Base-by-base conservation (phyloP, 1,140 invertebrate genomes). In the Homarus americanus region DNA sequence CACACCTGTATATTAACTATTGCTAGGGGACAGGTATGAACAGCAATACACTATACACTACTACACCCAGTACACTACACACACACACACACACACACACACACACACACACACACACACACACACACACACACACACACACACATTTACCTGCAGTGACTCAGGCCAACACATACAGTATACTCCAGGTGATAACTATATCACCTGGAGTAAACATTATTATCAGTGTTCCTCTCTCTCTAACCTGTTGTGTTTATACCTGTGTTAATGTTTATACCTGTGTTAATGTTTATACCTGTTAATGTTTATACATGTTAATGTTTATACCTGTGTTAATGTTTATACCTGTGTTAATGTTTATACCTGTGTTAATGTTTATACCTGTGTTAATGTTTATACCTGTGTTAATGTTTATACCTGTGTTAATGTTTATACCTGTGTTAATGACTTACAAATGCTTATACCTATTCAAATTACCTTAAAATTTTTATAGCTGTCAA, bases 121-220 rank as follows among this genome's bases (percentile, higher is more conserved):
- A 75, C 73, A 75, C 24, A 38, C 10, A 75, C 34, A 75, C 73
- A 75, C 34, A 75, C 73, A 75, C 24, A 75, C 73, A 36, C 24
- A 75, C 73, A 34, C 20, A 75, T 38, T 12, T 75, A 75, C 34
- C 28, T 24, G 41, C 73, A 32, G 7, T 28, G 53, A 32, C 24
- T 12, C 34, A 75, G 5, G 24, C 73, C 28, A 34, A 75, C 41
- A 24, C 36, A 75, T 38, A 75, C 36, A 66, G 28, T 66, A 66
- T 75, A 75, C 41, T 38, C 15, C 72, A 38, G 41, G 36, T 75
- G 73, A 0, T 38, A 75, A 75, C 41, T 4, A 0, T 3, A 38
- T 38, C 41, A 72, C 7, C 12, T 12, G 10, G 24, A 63, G 53
- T 10, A 15, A 24, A 10, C 53, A 15, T 10, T 12, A 63, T 63